Evolutionary conservation across 2,113 vertebrate species (phyloP), one percentile per base, ranked within the genome.

Genomic region (Hippocampus comes): DNA sequence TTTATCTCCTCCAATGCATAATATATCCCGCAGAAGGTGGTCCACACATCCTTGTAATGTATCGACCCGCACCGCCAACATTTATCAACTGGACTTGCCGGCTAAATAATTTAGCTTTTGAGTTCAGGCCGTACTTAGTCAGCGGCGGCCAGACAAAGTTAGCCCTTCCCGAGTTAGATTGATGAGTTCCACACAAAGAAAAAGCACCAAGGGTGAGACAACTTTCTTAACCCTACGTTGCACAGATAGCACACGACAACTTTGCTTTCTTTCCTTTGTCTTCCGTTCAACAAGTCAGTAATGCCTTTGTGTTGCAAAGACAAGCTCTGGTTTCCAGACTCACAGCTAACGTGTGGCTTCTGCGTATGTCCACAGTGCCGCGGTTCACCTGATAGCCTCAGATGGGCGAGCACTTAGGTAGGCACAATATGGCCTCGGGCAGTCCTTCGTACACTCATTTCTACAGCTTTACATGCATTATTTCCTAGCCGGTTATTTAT

Each of bases 91-190:
- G 81, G 91, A 91, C 91, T 90, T 72, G 63, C 55, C 71, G 79
- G 85, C 89, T 93, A 91, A 93, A 93, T 93, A 89, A 93, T 92
- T 93, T 91, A 89, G 90, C 83, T 90, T 92, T 91, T 89, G 71
- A 86, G 86, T 81, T 86, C 72, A 76, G 81, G 73, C 80, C 57
- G 57, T 82, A 88, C 84, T 91, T 91, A 79, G 78, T 90, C 84
- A 88, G 80, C 84, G 82, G 83, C 74, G 84, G 81, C 83, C 74
- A 69, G 82, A 86, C 84, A 82, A 85, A 81, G 82, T 86, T 84
- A 49, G 78, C 71, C 57, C 9, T 59, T 71, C 74, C 63, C 75
- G 74, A 70, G 78, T 80, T 80, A 87, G 89, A 91, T 88, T 82
- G 86, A 92, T 92, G 78, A 78, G 74, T 64, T 76, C 73, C 49